Evolutionary conservation across 1,140 invertebrate genomes (phyloP).

Genomic region (Habropoda laboriosa): DNA sequence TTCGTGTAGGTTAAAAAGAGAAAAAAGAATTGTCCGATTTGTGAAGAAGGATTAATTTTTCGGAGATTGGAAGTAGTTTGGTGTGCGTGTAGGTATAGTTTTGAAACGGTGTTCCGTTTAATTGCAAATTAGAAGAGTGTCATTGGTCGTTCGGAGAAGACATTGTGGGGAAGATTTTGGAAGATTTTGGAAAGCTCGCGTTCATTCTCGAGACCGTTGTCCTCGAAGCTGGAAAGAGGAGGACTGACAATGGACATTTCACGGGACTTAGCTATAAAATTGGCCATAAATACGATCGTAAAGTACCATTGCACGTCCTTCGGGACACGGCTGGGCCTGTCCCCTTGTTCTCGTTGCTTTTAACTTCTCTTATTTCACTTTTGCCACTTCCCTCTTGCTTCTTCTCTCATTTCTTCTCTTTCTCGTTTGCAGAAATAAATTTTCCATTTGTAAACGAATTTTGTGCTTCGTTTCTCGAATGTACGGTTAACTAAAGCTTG

Average conservation of each 20-base stretch:
- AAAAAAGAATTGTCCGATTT: no score
- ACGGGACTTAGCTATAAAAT: slow-evolving; percentile 71
- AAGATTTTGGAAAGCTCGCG: slow-evolving; percentile 31
- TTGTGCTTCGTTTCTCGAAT: neutral
- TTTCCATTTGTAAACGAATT: neutral
- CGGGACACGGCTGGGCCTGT: neutral
- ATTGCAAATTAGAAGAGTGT: neutral
- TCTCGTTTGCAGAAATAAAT: no score
- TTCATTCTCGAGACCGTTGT: slow-evolving; percentile 25
- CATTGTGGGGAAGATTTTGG: no score
- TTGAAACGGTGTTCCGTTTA: no score
- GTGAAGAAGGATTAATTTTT: no score
- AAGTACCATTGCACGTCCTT: slow-evolving; percentile 54
- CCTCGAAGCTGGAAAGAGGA: slow-evolving; percentile 35
- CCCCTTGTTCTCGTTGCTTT: slow-evolving; percentile 16
- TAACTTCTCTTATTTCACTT: neutral
- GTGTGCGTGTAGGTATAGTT: no score
- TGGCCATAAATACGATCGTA: slow-evolving; percentile 66
- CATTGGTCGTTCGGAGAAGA: neutral
- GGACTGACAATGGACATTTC: slow-evolving; percentile 65
- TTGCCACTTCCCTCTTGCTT: neutral
- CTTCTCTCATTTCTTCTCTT: no score
- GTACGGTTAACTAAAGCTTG: no score
- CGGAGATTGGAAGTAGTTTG: no score
- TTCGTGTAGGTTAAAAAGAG: no score